Percentiles rank a stretch among this genome's conserved stretches.
Evolutionary conservation across 2,888 invertebrate genomes (phyloP).

Genomic region (Tortricodes alternella): DNA sequence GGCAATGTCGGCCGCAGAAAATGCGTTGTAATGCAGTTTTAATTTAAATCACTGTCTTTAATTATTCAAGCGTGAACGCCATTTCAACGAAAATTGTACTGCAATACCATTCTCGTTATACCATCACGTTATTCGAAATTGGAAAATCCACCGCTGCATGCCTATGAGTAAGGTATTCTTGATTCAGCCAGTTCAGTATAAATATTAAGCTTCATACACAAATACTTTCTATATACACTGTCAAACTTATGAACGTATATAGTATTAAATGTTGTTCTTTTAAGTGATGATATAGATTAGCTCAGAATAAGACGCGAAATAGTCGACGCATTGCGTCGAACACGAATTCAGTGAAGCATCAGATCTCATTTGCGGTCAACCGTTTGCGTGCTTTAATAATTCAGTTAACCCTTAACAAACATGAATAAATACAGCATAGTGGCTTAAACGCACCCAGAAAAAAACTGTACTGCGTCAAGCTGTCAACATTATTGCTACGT

Average conservation of each 20-base stretch:
- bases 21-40: constrained; percentile 14
- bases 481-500: no score
- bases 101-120: not conserved
- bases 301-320: constrained; percentile 12
- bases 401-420: constrained; percentile 8
- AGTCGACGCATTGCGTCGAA: constrained; percentile 24
- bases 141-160: no score
- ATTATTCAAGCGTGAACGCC: not conserved
- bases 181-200: no score
- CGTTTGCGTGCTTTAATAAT: constrained; percentile 21
- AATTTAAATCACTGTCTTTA: constrained; percentile 26
- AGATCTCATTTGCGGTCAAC: constrained; percentile 25
- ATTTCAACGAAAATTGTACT: constrained; percentile 3
- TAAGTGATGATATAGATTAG: not conserved
- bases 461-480: no score
- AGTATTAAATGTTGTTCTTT: no score
- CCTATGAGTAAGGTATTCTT: no score
- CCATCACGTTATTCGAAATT: not conserved
- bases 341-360: constrained; percentile 21
- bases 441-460: no score
- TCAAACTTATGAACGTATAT: no score
- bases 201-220: no score
- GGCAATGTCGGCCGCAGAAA: constrained; percentile 11
- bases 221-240: no score
- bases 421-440: not conserved